Percentiles rank a stretch among this genome's conserved stretches.
Evolutionary conservation across 2,888 invertebrate genomes (phyloP).

Genomic region (Harpalus rufipes): DNA sequence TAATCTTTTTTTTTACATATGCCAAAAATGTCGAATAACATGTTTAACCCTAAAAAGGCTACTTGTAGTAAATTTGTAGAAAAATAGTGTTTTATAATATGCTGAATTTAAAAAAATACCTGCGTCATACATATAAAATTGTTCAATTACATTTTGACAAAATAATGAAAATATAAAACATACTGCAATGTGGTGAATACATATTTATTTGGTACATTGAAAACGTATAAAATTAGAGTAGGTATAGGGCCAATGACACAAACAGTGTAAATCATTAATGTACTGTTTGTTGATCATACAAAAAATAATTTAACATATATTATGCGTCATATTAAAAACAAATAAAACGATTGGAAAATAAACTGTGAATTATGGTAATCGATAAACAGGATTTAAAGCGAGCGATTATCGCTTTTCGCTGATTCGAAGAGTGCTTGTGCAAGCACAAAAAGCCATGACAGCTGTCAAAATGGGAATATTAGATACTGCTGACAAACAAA

Average conservation of each 20-base stretch:
- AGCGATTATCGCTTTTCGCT: slow-evolving; percentile 60
- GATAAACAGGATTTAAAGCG: slow-evolving; percentile 48
- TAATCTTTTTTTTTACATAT: no score
- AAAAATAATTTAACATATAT: slow-evolving; percentile 38
- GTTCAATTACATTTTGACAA: no score
- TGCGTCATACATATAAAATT: no score
- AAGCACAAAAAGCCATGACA: slow-evolving; percentile 62
- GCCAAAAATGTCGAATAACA: no score
- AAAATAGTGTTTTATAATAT: no score
- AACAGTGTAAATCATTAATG: slow-evolving; percentile 22
- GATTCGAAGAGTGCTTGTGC: slow-evolving; percentile 40
- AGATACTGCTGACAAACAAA: slow-evolving; percentile 62
- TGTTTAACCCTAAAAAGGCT: no score
- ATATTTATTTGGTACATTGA: no score
- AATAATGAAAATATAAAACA: no score
- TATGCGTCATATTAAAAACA: slow-evolving; percentile 31
- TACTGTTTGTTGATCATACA: slow-evolving; percentile 4
- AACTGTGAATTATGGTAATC: slow-evolving; percentile 61
- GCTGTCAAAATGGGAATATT: slow-evolving; percentile 64
- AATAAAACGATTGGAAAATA: slow-evolving; percentile 46
- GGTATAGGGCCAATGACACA: background rate
- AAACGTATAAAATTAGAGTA: background rate
- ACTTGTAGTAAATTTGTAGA: no score
- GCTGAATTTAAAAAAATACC: no score
- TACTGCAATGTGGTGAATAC: no score